These are phyloP conservation scores for Agriopis aurantiaria DNA, from an alignment of 2,888 invertebrate genomes.

Conservation along the genomic window DNA sequence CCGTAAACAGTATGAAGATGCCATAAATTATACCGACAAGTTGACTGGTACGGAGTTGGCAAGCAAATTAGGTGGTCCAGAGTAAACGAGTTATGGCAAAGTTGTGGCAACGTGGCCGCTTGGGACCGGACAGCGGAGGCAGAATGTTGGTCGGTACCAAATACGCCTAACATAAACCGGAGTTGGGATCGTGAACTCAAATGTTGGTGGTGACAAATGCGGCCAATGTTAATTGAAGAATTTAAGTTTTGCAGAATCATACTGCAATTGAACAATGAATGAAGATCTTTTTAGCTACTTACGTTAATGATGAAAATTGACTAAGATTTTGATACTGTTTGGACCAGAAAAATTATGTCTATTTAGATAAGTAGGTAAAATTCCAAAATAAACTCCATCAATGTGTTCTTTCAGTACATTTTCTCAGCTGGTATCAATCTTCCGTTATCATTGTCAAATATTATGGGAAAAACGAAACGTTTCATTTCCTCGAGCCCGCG, in stretches of 20 bases:
- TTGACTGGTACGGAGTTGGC: conserved; percentile 69
- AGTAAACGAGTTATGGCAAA: conserved; percentile 79
- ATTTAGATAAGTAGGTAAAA: conserved; percentile 6
- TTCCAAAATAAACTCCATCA: not conserved
- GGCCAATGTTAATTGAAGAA: conserved; percentile 8
- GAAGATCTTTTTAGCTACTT: not conserved
- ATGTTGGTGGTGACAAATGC: conserved; percentile 26
- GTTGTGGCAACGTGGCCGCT: conserved; percentile 65
- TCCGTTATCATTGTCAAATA: conserved; percentile 45
- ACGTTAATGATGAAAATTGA: not conserved
- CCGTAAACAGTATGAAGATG: conserved; percentile 58
- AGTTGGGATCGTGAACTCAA: conserved; percentile 45
- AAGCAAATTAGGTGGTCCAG: conserved; percentile 77
- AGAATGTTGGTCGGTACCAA: conserved; percentile 50
- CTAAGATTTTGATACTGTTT: not conserved
- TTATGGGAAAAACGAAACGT: conserved; percentile 48
- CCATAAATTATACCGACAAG: conserved; percentile 73
- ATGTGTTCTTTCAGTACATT: conserved; percentile 21
- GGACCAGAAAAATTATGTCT: not conserved
- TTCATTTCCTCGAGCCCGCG: conserved; percentile 52
- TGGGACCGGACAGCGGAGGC: conserved; percentile 59
- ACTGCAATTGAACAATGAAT: not conserved
- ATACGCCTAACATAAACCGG: conserved; percentile 45
- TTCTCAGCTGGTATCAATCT: conserved; percentile 37
- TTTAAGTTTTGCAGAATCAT: conserved; percentile 4